Base-by-base conservation (phyloP, 2,797 vertebrate genomes). In the Dromococcyx pavoninus region DNA sequence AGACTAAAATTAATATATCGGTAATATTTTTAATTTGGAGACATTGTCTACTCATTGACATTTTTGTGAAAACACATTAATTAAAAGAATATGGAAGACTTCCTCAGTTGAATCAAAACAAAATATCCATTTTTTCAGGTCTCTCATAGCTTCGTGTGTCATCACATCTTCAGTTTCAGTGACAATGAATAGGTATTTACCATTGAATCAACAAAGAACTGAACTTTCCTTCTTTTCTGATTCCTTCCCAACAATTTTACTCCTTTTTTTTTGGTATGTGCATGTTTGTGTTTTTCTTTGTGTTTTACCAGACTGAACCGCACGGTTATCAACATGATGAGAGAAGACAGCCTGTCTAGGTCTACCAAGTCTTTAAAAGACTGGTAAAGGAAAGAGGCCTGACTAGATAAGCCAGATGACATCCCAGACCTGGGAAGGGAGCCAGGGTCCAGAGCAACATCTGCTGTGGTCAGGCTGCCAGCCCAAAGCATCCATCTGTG, bases 401-500 rank as follows among this genome's bases (percentile, higher is more conserved):
- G 9, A 39, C 82, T n/a, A 50, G 73, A 83, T 79, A 74, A 94
- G 51, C 65, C 65, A 91, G 75, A 93, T 83, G 85, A 95, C 95
- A 95, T 61, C 75, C 18, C 61, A 88, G 87, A 77, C 85, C 89
- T 80, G 91, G 88, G 91, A 95, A 86, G 33, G 23, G 46, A 95
- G 89, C 91, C 91, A 93, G 65, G 33, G 91, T 93, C 65, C 94
- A 86, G 33, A 88, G 82, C 61, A 94, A 88, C 93, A 93, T 86
- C 95, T 96, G 89, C 69, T 86, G 66, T 69, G 79, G 30, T 73
- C 75, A 89, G 50, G 30, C 65, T 96, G 88, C 91, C 89, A 95
- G 69, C 61, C 81, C 58, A 77, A 65, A 86, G 78, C 94, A 93
- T 88, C 65, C 89, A 74, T 83, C 85, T 41, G 0, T 93, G 87